Percentiles rank a stretch among this genome's conserved stretches.
phyloP scores from a whole-genome alignment of 2,797 vertebrate genomes.

The Acipenser oxyrinchus region DNA sequence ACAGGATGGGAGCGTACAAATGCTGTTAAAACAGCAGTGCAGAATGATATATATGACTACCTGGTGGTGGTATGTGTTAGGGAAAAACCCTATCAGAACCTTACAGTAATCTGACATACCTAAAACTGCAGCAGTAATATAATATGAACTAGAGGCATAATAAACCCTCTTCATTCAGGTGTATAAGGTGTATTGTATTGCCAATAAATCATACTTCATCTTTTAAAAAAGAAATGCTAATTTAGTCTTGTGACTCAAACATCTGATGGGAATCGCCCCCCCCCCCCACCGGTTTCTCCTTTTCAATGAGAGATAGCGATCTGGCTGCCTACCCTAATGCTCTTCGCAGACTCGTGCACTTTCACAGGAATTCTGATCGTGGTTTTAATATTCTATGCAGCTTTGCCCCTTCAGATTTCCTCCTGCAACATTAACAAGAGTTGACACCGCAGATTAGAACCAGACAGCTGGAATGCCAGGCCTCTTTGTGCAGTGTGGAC shows the following conservation, averaged over 20 bases:
- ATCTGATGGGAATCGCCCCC: constrained; percentile 54
- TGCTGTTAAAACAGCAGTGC: too few relatives aligned
- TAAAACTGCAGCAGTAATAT: too few relatives aligned
- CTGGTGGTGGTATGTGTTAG: too few relatives aligned
- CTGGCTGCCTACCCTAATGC: constrained; percentile 54
- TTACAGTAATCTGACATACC: too few relatives aligned
- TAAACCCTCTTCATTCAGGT: too few relatives aligned
- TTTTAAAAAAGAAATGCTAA: constrained; percentile 49
- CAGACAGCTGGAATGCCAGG: constrained; percentile 98
- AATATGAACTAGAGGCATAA: too few relatives aligned
- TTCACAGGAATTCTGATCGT: constrained; percentile 88
- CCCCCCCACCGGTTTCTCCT: constrained; percentile 21
- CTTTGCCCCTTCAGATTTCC: constrained; percentile 88
- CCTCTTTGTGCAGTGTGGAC: constrained; percentile 92
- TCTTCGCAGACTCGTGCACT: constrained; percentile 62
- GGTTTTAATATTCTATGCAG: constrained; percentile 92
- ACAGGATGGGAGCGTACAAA: too few relatives aligned
- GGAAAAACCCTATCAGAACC: too few relatives aligned
- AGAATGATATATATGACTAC: too few relatives aligned
- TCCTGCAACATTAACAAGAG: constrained; percentile 94
- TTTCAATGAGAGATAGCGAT: constrained; percentile 38
- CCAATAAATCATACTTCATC: constrained; percentile 65
- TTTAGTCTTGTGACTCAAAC: constrained; percentile 51
- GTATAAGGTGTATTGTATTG: too few relatives aligned
- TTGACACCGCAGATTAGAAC: constrained; percentile 98